A percentile compares a stretch with the other conserved stretches of the same genome.
phyloP scores from a whole-genome alignment of 1,140 invertebrate species.

The Thaumetopoea pityocampa region DNA sequence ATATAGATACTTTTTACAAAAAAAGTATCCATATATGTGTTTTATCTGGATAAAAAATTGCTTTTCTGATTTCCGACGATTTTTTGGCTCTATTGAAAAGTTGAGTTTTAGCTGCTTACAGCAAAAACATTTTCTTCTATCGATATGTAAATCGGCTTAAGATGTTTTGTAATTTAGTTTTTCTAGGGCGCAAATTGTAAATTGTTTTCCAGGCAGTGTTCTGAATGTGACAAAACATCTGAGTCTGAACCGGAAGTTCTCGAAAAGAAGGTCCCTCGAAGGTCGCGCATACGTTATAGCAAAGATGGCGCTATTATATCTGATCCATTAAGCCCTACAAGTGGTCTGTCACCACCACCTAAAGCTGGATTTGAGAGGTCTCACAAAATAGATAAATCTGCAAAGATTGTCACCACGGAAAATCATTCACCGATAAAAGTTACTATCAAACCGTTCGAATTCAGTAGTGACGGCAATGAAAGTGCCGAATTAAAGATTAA shows the following conservation, averaged over 20 bases:
- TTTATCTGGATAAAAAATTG: too few relatives aligned
- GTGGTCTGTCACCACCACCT: constrained; percentile 36
- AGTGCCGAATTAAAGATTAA: constrained; percentile 41
- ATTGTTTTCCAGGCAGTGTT: constrained; percentile 83
- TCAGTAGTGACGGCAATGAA: constrained; percentile 53
- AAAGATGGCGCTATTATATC: constrained; percentile 78
- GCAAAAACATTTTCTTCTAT: too few relatives aligned
- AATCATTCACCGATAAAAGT: constrained; percentile 76
- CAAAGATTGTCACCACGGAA: constrained; percentile 32
- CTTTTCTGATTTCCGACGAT: too few relatives aligned
- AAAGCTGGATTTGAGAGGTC: constrained; percentile 42
- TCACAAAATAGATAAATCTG: constrained; percentile 42
- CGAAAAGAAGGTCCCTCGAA: constrained; percentile 85
- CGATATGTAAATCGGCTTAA: too few relatives aligned
- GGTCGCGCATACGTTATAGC: constrained; percentile 84
- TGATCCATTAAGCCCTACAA: constrained; percentile 50
- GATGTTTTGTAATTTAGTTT: constrained; percentile 13
- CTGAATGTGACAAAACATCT: constrained; percentile 91
- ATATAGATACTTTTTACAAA: too few relatives aligned
- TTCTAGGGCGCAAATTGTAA: not conserved
- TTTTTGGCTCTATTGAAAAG: too few relatives aligned
- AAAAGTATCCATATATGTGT: too few relatives aligned
- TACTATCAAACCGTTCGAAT: constrained; percentile 78
- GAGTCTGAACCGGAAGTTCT: constrained; percentile 85
- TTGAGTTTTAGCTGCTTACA: too few relatives aligned